Conservation (phyloP, 2,888 invertebrate genomes). For the Automeris io region DNA sequence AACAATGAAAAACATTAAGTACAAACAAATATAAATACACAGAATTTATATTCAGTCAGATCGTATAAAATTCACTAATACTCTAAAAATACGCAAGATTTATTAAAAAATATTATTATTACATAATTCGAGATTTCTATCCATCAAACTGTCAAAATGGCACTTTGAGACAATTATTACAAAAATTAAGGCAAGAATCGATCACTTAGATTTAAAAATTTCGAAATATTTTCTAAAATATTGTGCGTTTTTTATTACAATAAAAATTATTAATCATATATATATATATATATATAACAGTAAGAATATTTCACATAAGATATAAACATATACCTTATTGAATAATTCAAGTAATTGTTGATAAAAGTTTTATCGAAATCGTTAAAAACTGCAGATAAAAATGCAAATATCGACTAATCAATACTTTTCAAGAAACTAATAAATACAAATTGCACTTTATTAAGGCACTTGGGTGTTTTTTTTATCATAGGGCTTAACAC, state of each 20-base stretch:
- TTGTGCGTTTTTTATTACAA: neutral
- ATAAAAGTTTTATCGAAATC: neutral
- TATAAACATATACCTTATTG: slow-evolving; percentile 21
- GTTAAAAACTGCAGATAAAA: slow-evolving; percentile 2
- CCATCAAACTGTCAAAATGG: slow-evolving; percentile 14
- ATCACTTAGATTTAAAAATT: neutral
- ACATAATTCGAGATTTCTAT: slow-evolving; percentile 10
- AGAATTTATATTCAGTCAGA: slow-evolving; percentile 56
- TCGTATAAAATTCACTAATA: slow-evolving; percentile 30
- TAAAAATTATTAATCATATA: neutral
- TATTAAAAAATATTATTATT: slow-evolving; percentile 14
- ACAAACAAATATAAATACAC: slow-evolving; percentile 55
- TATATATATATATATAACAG: slow-evolving; percentile 3
- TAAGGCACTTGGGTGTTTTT: slow-evolving; percentile 5
- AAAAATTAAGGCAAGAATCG: slow-evolving; percentile 6
- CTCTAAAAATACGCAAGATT: slow-evolving; percentile 17
- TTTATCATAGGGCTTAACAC: slow-evolving; percentile 2
- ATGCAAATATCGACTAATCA: neutral
- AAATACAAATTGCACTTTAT: slow-evolving; percentile 7
- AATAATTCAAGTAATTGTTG: slow-evolving; percentile 13
- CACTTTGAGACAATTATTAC: slow-evolving; percentile 12
- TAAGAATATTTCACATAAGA: slow-evolving; percentile 17
- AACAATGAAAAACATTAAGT: slow-evolving; percentile 55
- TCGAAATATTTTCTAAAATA: neutral
- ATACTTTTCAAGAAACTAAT: neutral